Evolutionary conservation across 2,113 vertebrate genomes (phyloP).

Genomic region (Cygnus buccinator): DNA sequence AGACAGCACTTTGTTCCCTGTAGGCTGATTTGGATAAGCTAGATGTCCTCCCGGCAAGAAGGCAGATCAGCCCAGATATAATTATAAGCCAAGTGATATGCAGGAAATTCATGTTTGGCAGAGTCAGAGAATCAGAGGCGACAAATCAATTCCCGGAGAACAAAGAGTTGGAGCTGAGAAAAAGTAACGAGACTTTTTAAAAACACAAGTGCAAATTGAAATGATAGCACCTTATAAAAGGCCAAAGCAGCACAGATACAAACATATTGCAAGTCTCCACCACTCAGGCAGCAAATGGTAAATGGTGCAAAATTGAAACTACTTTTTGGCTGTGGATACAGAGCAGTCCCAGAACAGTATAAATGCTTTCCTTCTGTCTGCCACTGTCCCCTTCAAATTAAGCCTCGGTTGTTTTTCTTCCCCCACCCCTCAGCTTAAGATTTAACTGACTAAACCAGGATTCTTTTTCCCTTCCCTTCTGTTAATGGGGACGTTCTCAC

Average conservation of each 20-base stretch:
- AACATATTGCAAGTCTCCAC: background rate
- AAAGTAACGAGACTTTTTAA: background rate
- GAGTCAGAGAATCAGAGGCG: background rate
- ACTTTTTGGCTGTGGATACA: background rate
- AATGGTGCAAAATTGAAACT: background rate
- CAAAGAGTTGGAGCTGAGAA: background rate
- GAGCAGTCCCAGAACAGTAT: background rate
- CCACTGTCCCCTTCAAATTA: background rate
- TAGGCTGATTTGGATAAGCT: background rate
- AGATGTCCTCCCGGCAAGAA: background rate
- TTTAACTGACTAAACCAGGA: slow-evolving; percentile 48
- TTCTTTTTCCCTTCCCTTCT: background rate
- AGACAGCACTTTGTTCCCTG: background rate
- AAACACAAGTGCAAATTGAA: background rate
- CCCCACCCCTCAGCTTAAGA: background rate
- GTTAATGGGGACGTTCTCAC: slow-evolving; percentile 37
- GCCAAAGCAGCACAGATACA: background rate
- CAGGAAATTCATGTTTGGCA: background rate
- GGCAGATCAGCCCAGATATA: background rate
- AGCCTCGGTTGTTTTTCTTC: too few relatives aligned
- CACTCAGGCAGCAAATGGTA: background rate
- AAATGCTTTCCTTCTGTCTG: background rate
- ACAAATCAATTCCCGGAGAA: background rate
- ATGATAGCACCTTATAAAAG: background rate
- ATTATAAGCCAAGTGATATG: background rate